A percentile compares a stretch with the other conserved stretches of the same genome.
phyloP scores from a whole-genome alignment of 2,888 invertebrate genomes.

The Ectobius pallidus region DNA sequence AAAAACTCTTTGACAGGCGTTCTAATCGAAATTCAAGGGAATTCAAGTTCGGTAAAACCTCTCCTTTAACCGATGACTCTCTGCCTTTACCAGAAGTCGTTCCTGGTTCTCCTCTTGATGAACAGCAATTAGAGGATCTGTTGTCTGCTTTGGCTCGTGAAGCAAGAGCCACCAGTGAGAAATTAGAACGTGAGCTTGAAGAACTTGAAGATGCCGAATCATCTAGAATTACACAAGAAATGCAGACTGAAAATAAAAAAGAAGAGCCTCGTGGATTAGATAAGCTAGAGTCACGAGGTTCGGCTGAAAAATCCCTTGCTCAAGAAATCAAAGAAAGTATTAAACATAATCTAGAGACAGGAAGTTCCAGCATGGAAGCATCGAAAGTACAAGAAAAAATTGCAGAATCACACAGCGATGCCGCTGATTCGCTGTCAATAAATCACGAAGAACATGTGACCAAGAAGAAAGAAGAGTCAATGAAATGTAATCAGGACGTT shows the following conservation, averaged over 20 bases:
- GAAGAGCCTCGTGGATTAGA: too few species aligned
- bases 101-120: conserved; percentile 51
- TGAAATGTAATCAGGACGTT: too few species aligned
- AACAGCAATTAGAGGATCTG: conserved; percentile 69
- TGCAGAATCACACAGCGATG: too few species aligned
- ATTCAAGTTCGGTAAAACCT: background rate
- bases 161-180: conserved; percentile 75
- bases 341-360: too few species aligned
- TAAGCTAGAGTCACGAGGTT: too few species aligned
- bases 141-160: conserved; percentile 75
- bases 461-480: too few species aligned
- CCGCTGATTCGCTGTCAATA: too few species aligned
- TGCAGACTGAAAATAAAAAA: background rate
- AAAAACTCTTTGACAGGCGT: background rate
- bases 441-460: too few species aligned
- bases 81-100: conserved; percentile 32
- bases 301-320: too few species aligned
- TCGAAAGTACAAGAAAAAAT: too few species aligned
- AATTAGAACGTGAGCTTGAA: conserved; percentile 58
- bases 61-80: background rate
- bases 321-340: too few species aligned
- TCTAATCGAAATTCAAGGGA: background rate
- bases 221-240: background rate
- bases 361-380: too few species aligned
- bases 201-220: conserved; percentile 45